Conservation (phyloP, 2,797 vertebrate genomes). For the Pangasius larnaudii region DNA sequence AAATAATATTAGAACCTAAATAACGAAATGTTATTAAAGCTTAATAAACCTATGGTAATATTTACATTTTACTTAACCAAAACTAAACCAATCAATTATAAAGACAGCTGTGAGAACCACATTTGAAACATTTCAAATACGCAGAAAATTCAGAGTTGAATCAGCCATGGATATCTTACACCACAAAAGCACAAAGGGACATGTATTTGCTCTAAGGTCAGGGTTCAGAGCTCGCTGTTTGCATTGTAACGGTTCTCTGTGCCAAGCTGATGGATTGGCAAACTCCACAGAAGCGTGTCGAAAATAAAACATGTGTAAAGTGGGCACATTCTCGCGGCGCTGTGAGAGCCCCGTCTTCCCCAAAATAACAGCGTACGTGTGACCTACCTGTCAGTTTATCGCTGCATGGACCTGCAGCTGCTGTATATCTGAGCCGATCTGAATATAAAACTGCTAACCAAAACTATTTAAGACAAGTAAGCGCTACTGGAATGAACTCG, state of each 20-base stretch:
- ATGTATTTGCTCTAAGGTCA: conserved; percentile 22
- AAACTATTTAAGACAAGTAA: neutral
- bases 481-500: neutral
- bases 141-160: neutral
- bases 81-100: neutral
- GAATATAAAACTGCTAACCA: neutral
- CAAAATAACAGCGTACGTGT: conserved; percentile 17
- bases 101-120: no score
- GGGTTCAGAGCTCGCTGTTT: conserved; percentile 7
- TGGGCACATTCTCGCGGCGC: neutral
- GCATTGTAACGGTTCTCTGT: neutral
- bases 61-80: neutral
- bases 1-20: no score
- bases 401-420: neutral
- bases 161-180: neutral
- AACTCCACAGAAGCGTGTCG: conserved; percentile 14
- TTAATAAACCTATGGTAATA: neutral
- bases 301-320: conserved; percentile 17
- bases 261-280: conserved; percentile 1
- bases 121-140: neutral
- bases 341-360: neutral
- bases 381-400: conserved; percentile 23
- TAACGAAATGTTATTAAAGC: neutral
- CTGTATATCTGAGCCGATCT: neutral
- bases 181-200: neutral